Evolutionary conservation across 2,797 vertebrate species (phyloP), one percentile per base, ranked within the genome.

Genomic region (Microctenopoma lineatum): DNA sequence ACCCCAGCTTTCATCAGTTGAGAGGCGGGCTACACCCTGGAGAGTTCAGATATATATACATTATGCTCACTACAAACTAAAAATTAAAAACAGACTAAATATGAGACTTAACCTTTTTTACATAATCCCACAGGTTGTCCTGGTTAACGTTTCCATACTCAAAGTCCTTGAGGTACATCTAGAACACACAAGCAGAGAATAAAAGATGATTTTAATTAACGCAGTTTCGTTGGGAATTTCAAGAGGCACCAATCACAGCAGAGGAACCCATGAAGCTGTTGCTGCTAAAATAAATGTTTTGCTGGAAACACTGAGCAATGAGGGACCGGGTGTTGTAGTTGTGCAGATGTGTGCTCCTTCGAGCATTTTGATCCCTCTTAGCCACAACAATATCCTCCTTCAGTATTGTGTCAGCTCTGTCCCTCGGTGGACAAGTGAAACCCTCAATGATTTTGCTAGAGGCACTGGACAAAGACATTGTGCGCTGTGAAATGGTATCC

Each of bases 151-250:
- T 94, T 12, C n/a, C 29, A 51, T 60, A 83, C 14, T 41, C 7
- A 21, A 84, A 91, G 3, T 41, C 53, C 0, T 7, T 1, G 27
- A 95, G 92, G 66, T 94, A 95, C 0, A 0, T 38, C 94, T 95
- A 46, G 32, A 66, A 78, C 26, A 74, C n/a, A 66, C 67, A 56
- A 41, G 50, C 7, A 60, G n/a, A 66, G 9, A 62, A 27, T 1
- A 13, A 55, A 11, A 62, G 7, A 55, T 39, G 25, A 6, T 46
- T 12, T 1, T 6, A 25, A 14, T 59, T 21, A 13, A 42, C 15
- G 51, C 11, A 47, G 44, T 8, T 55, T 52, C 38, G 51, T 41
- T 12, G 13, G 15, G 4, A 3, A 0, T 46, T n/a, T 67, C 25
- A 45, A 9, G 26, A 15, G 7, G 32, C 44, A 13, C 7, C 36